Evolutionary conservation across 2,888 invertebrate genomes (phyloP), one percentile per base, ranked within the genome.

Genomic region (Nycteola revayana): DNA sequence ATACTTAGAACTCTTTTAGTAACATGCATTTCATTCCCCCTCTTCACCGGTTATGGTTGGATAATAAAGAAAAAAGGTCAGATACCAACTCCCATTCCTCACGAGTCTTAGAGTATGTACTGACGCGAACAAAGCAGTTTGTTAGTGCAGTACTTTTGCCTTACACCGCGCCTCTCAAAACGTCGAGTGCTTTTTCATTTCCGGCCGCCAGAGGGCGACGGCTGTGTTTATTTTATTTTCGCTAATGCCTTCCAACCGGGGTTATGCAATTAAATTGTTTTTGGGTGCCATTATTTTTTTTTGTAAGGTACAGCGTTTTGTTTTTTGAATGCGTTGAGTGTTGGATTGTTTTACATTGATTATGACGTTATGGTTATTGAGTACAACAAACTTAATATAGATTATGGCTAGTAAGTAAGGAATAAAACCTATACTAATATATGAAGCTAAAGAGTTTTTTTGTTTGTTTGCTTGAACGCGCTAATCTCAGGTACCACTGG

Each of bases 101-200:
- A 22, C 23, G 30, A 36, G 32, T 34, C 32, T 14, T 26, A 9
- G 47, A 39, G 40, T 47, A 52, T 49, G 45, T 49, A 45, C 56
- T 43, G 43, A 44, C 36, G 43, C 58, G 66, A 70, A 78, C 77
- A 77, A 77, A 77, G 74, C 72, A 67, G 75, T 77, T 76, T 75
- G 77, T 75, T 76, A 76, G 74, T 64, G 66, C 70, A 66, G 62
- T 62, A 64, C 67, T 70, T 65, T 62, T 57, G 64, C 55, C 57
- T 61, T 61, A 57, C 65, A 59, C 60, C 57, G 59, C 54, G 60
- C 59, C 60, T 58, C 57, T 56, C 59, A 49, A 63, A 62, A 59
- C 53, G 50, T 30, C 60, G 55, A 71, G 68, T 66, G 66, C 69
- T 65, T 73, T 75, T 77, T 78, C 78, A 78, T 78, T 78, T 78